A percentile compares a stretch with the other conserved stretches of the same genome.
Conservation (phyloP, 2,113 vertebrate species). For the Taxidea taxus region DNA sequence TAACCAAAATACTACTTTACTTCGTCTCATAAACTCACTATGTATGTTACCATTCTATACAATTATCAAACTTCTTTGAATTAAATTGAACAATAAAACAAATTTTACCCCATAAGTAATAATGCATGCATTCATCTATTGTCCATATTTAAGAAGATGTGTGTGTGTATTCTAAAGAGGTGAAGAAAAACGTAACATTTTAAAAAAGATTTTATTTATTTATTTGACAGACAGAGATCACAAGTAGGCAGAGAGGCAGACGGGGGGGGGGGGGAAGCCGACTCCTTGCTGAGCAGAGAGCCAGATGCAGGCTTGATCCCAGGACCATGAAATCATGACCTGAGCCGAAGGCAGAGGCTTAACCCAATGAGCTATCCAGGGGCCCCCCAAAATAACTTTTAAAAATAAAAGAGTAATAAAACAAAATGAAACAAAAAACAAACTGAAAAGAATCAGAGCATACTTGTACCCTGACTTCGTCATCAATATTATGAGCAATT, state of each 20-base stretch:
- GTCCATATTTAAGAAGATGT: background rate
- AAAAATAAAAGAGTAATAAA: background rate
- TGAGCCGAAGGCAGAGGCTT: too few species aligned
- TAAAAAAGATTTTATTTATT: background rate
- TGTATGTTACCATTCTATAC: background rate
- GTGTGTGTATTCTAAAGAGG: background rate
- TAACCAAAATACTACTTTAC: background rate
- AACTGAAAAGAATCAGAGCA: background rate
- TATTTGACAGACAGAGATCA: too few species aligned
- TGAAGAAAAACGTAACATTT: background rate
- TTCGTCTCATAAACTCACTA: background rate
- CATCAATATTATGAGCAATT: background rate
- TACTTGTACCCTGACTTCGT: background rate
- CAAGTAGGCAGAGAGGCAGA: too few species aligned
- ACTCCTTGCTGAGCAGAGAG: too few species aligned
- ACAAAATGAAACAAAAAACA: background rate
- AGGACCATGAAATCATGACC: too few species aligned
- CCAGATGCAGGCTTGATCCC: too few species aligned
- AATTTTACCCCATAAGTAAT: background rate
- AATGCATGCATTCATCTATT: background rate
- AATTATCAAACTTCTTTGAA: background rate
- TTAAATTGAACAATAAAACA: background rate
- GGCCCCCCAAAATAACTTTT: background rate
- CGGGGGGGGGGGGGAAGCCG: too few species aligned
- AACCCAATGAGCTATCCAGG: too few species aligned